Evolutionary conservation across 2,113 vertebrate species (phyloP).

Genomic region (Osmerus mordax): DNA sequence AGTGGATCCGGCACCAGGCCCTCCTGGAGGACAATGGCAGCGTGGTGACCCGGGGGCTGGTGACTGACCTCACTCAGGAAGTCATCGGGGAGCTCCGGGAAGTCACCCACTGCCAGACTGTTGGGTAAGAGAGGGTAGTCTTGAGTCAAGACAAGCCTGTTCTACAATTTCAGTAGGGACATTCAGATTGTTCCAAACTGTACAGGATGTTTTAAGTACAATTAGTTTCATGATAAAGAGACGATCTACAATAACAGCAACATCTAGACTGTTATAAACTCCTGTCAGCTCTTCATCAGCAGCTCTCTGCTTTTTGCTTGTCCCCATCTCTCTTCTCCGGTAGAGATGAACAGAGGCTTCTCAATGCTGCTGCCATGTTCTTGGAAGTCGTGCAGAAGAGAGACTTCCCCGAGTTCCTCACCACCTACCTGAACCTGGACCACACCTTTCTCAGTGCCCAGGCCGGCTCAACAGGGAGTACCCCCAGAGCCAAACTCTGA

Average conservation of each 20-base stretch:
- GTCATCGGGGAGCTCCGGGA: conserved; percentile 50
- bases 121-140: conserved; percentile 41
- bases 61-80: conserved; percentile 48
- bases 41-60: conserved; percentile 61
- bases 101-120: conserved; percentile 23
- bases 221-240: not conserved
- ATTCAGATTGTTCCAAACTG: not conserved
- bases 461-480: not conserved
- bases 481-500: conserved; percentile 56
- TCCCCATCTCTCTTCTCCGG: conserved; percentile 12
- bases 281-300: not conserved
- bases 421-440: conserved; percentile 68
- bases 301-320: not conserved
- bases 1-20: conserved; percentile 70
- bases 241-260: no score
- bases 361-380: conserved; percentile 58
- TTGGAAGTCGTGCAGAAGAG: conserved; percentile 67
- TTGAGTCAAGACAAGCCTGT: not conserved
- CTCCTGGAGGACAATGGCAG: conserved; percentile 66
- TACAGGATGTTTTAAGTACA: not conserved
- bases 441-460: conserved; percentile 65
- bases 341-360: conserved; percentile 58
- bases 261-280: no score
- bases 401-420: conserved; percentile 75
- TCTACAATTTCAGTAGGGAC: no score